These are phyloP conservation scores for Acanthiza pusilla DNA, from an alignment of 2,797 vertebrate species.

Conservation along the genomic window DNA sequence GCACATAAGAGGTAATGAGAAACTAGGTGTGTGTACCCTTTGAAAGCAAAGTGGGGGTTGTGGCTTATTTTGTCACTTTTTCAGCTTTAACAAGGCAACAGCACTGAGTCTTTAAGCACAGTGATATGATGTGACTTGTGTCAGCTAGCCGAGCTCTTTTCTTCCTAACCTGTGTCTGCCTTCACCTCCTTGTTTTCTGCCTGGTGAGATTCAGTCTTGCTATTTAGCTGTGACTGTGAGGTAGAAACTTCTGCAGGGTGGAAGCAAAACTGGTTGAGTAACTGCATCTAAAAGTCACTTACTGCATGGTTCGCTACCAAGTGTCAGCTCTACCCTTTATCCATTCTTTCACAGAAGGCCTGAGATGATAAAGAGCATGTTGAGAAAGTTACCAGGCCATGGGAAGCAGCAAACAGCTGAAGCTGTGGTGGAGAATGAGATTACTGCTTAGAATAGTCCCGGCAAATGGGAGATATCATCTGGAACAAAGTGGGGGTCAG, in stretches of 20 bases:
- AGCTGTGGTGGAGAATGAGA: not conserved
- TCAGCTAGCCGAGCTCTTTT: not conserved
- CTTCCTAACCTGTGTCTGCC: not conserved
- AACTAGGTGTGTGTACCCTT: not conserved
- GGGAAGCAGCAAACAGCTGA: not conserved
- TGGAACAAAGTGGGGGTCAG: not conserved
- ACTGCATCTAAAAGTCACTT: not conserved
- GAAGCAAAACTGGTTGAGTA: not conserved
- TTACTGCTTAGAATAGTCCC: not conserved
- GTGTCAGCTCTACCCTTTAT: not conserved
- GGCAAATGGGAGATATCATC: not conserved
- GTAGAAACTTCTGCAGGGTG: not conserved
- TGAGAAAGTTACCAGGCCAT: not conserved
- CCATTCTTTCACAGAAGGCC: not conserved
- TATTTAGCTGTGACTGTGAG: not conserved
- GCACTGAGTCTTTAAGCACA: not conserved
- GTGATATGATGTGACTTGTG: not conserved
- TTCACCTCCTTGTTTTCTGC: not conserved
- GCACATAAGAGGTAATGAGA: not conserved
- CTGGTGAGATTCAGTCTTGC: not conserved
- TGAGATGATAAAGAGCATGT: not conserved
- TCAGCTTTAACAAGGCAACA: not conserved
- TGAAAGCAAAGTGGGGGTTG: not conserved
- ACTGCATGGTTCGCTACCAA: not conserved
- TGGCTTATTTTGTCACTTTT: not conserved